Evolutionary conservation across 2,888 invertebrate species (phyloP).

Genomic region (Macrophya alboannulata): DNA sequence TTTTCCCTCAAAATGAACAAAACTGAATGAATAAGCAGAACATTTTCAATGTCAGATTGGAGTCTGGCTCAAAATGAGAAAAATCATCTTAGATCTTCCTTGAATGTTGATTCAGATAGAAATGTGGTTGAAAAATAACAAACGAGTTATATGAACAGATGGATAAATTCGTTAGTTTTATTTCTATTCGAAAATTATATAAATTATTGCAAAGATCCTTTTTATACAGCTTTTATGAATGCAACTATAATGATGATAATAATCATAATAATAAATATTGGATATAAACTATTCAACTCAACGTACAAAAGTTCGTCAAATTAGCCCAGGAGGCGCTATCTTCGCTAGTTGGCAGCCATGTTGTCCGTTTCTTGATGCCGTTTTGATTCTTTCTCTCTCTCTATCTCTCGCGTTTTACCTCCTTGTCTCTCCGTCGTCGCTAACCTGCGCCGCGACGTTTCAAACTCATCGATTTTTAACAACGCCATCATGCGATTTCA

Average conservation of each 20-base stretch:
- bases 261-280: constrained; percentile 17
- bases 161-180: background rate
- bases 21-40: background rate
- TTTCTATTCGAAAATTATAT: background rate
- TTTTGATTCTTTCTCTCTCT: constrained; percentile 56
- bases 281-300: background rate
- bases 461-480: constrained; percentile 68
- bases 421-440: constrained; percentile 56
- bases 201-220: background rate
- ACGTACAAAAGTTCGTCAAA: constrained; percentile 68
- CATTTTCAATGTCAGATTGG: background rate
- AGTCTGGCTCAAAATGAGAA: background rate
- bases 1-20: background rate
- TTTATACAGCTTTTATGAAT: background rate
- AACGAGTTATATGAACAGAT: background rate
- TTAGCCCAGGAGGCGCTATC: constrained; percentile 76
- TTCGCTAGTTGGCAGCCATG: constrained; percentile 72
- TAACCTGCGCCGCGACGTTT: constrained; percentile 65
- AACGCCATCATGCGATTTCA: constrained; percentile 48
- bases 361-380: constrained; percentile 65
- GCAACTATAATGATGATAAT: background rate
- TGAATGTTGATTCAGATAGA: background rate
- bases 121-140: background rate
- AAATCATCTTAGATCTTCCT: background rate
- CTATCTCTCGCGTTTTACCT: constrained; percentile 57